Percentiles rank a stretch among this genome's conserved stretches.
phyloP scores from a whole-genome alignment of 2,888 invertebrate species.

The Slavum lentiscoides region DNA sequence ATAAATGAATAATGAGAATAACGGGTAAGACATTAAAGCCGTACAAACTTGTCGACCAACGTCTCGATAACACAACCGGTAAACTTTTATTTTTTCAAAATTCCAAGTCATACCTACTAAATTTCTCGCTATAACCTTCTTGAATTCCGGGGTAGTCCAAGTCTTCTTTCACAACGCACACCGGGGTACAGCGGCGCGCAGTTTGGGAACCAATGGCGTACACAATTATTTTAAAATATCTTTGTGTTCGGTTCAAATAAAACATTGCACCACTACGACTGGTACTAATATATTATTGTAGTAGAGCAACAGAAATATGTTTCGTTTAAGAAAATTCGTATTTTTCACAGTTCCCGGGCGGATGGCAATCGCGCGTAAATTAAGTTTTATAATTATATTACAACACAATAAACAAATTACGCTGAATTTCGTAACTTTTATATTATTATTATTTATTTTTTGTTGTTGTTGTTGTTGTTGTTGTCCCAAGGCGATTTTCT shows the following conservation, averaged over 20 bases:
- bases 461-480: background rate
- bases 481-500: background rate
- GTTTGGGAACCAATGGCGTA: no score
- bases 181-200: no score
- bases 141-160: no score
- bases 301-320: background rate
- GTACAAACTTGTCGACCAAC: no score
- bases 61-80: no score
- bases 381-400: constrained; percentile 21
- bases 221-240: background rate
- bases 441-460: constrained; percentile 14
- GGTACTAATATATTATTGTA: background rate
- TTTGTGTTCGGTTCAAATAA: constrained; percentile 4
- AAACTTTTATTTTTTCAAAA: no score
- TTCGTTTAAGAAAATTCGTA: background rate
- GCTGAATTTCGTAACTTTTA: constrained; percentile 7
- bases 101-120: no score
- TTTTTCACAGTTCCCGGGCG: background rate
- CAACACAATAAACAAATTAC: constrained; percentile 27
- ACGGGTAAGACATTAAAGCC: no score
- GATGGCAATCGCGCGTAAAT: background rate
- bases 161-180: no score
- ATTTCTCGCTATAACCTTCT: no score
- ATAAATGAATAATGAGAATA: no score
- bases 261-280: background rate